Percentiles rank a stretch among this genome's conserved stretches.
Evolutionary conservation across 2,888 invertebrate genomes (phyloP).

Genomic region (Meliscaeva auricollis): DNA sequence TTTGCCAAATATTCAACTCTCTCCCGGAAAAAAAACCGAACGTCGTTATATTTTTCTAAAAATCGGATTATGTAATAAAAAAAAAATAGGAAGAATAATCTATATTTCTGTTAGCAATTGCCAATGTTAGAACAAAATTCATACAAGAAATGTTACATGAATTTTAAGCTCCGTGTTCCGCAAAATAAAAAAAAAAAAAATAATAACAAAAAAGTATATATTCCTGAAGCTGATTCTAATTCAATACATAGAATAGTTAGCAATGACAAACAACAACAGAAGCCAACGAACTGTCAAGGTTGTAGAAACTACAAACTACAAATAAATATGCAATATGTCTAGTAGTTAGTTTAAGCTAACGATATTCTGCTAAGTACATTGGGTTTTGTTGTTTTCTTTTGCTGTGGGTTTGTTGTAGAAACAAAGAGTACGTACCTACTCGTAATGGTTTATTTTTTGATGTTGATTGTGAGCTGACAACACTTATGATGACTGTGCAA

Average conservation of each 20-base stretch:
- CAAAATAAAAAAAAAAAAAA: not conserved
- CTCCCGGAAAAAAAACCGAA: not conserved
- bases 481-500: not conserved
- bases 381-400: not conserved
- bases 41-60: not conserved
- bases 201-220: not conserved
- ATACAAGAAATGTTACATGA: slow-evolving; percentile 5
- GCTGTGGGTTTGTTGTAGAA: not conserved
- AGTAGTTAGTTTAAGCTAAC: slow-evolving; percentile 1
- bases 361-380: not conserved
- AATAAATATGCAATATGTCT: not conserved
- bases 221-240: not conserved
- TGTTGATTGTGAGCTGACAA: not conserved
- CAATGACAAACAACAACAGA: slow-evolving; percentile 19
- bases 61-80: not conserved
- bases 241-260: slow-evolving; percentile 1
- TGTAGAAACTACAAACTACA: not conserved
- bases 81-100: not conserved
- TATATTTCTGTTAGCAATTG: not conserved
- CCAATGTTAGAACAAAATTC: not conserved
- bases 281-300: slow-evolving; percentile 52
- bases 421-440: not conserved
- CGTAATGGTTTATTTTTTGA: not conserved
- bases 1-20: not conserved
- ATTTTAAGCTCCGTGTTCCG: slow-evolving; percentile 19